phyloP scores from a whole-genome alignment of 2,888 invertebrate species.

The Cenopis cana region DNA sequence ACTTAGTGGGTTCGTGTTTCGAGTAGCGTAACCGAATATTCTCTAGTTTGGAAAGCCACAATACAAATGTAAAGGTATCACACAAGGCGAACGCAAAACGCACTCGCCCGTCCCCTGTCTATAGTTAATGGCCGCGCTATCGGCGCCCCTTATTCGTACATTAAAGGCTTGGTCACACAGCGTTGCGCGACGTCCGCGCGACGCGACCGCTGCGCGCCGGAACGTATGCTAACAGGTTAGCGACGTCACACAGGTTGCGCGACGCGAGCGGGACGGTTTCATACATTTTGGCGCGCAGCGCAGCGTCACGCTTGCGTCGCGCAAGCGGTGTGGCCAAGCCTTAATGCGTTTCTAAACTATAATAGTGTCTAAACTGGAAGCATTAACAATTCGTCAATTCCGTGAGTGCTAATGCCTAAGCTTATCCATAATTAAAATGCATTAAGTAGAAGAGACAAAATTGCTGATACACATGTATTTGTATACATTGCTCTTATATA shows the following conservation, averaged over 20 bases:
- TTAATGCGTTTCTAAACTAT: slow-evolving; percentile 63
- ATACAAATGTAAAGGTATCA: slow-evolving; percentile 37
- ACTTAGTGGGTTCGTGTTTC: slow-evolving; percentile 26
- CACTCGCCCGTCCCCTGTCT: slow-evolving; percentile 32
- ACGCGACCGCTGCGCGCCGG: too few relatives aligned
- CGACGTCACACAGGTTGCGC: too few relatives aligned
- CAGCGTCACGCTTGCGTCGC: too few relatives aligned
- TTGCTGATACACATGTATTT: slow-evolving; percentile 57
- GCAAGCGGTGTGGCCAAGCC: too few relatives aligned
- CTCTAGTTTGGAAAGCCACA: slow-evolving; percentile 38
- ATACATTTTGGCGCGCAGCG: too few relatives aligned
- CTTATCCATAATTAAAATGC: slow-evolving; percentile 67
- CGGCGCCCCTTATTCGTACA: slow-evolving; percentile 25
- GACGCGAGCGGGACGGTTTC: too few relatives aligned
- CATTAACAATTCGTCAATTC: slow-evolving; percentile 81
- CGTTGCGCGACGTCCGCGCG: too few relatives aligned
- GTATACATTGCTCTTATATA: slow-evolving; percentile 46
- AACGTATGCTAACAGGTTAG: too few relatives aligned
- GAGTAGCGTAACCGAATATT: slow-evolving; percentile 37
- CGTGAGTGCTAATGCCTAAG: slow-evolving; percentile 80
- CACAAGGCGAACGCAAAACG: slow-evolving; percentile 24
- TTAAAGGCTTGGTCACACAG: too few relatives aligned
- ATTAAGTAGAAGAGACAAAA: slow-evolving; percentile 61
- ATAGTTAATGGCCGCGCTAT: slow-evolving; percentile 6
- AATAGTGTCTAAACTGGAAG: slow-evolving; percentile 69